A percentile compares a stretch with the other conserved stretches of the same genome.
phyloP scores from a whole-genome alignment of 2,797 vertebrate genomes.

The Anguilla marmorata region DNA sequence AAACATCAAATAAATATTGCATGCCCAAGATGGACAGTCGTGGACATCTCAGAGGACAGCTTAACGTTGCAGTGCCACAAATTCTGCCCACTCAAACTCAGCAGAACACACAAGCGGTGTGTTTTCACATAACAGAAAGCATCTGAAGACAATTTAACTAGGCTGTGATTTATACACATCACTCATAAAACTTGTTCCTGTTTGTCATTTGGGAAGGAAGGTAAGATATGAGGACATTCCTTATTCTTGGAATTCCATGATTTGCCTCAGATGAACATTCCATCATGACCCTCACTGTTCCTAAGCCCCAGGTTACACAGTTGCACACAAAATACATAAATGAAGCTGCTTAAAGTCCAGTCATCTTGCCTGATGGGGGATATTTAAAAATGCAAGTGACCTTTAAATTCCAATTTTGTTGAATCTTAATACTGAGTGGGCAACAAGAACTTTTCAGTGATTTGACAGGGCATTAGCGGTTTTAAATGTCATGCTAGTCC shows the following conservation, averaged over 20 bases:
- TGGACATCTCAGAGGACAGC: not conserved
- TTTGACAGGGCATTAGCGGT: constrained; percentile 29
- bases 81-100: not conserved
- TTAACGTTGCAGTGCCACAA: not conserved
- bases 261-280: not conserved
- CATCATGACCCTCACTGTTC: constrained; percentile 19
- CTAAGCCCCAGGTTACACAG: constrained; percentile 32
- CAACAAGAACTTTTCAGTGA: constrained; percentile 5
- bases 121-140: not conserved
- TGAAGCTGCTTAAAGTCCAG: not conserved
- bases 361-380: not conserved
- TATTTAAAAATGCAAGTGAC: not conserved
- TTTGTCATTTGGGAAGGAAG: not conserved
- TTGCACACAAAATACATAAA: not conserved
- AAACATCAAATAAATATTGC: not conserved
- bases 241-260: not conserved
- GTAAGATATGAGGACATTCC: not conserved
- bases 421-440: not conserved
- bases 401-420: constrained; percentile 20
- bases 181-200: not conserved
- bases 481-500: constrained; percentile 34
- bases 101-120: not conserved
- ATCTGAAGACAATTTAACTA: not conserved
- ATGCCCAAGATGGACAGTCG: not conserved
- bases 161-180: not conserved